Evolutionary conservation across 1,140 invertebrate species (phyloP), one percentile per base, ranked within the genome.

Genomic region (Camponotus vicinus): DNA sequence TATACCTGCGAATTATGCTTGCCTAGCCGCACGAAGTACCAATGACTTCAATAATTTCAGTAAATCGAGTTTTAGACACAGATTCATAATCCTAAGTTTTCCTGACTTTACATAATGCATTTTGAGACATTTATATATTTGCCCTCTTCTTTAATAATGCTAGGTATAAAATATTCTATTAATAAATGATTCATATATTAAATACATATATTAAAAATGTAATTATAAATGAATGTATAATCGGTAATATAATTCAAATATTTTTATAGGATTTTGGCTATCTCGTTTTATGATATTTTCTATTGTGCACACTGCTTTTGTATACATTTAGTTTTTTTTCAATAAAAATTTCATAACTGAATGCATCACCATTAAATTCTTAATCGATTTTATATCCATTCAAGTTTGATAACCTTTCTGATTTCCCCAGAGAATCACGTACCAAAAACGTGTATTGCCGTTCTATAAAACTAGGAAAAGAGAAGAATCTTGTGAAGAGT

Each of bases 381-480:
- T 75, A 21, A 83, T 13, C 69, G 55, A 63, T 63, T 75, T 73
- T 83, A 49, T 61, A 63, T 64, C 40, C 57, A 37, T 75, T 75
- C 55, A 49, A 75, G 69, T 83, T 75, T 82, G 66, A 82, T 82
- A 59, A 82, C 21, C 32, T 73, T 71, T 63, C 18, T 83, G 79
- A 83, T 83, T 83, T 83, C 79, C 79, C 69, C 18, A n/a, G 79
- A 83, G 79, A 75, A 42, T 83, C 61, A 32, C 40, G 67, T 27
- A 73, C 71, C 67, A 61, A 21, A 73, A 73, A 40, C 27, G 8
- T 75, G 27, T 83, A 83, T 83, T 61, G 69, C 15, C 3, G 11
- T 71, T 61, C 21, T 1, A 57, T 59, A 11, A 75, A 83, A n/a
- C 11, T 45, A 21, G 15, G 34, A n/a, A 34, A 34, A 21, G 27